phyloP scores from a whole-genome alignment of 2,797 vertebrate species.

The Trichosurus vulpecula region DNA sequence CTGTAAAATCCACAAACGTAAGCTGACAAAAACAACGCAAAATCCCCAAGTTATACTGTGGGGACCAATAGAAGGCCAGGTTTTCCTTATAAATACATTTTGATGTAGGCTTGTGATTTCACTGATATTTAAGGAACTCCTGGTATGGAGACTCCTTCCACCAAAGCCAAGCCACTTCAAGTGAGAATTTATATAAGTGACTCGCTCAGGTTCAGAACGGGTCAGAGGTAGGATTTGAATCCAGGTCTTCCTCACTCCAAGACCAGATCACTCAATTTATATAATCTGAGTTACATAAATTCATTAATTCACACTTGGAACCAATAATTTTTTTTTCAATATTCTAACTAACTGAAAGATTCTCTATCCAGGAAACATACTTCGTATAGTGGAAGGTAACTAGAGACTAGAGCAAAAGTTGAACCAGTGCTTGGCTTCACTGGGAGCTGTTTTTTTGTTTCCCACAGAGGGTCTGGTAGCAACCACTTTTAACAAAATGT shows the following conservation, averaged over 20 bases:
- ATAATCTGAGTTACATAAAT: neutral
- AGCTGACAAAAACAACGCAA: neutral
- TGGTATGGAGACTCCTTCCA: neutral
- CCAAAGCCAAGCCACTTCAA: neutral
- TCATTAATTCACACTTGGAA: neutral
- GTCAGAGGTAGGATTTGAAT: neutral
- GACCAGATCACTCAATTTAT: neutral
- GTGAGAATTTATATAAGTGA: neutral
- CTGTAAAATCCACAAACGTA: neutral
- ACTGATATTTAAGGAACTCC: neutral
- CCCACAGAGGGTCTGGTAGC: neutral
- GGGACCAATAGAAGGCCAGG: neutral
- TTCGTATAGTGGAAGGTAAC: constrained; percentile 1
- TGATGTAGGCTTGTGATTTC: neutral
- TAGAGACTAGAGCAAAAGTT: constrained; percentile 16
- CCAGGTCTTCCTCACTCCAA: neutral
- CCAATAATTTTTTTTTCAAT: constrained; percentile 44
- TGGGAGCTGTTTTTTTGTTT: neutral
- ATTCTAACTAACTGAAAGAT: neutral
- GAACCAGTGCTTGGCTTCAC: neutral
- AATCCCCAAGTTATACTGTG: neutral
- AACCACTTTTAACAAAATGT: constrained; percentile 5
- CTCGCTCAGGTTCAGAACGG: neutral
- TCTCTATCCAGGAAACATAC: constrained; percentile 14
- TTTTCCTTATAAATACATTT: neutral